Base-by-base conservation (phyloP, 2,797 vertebrate genomes). In the Silurus aristotelis region DNA sequence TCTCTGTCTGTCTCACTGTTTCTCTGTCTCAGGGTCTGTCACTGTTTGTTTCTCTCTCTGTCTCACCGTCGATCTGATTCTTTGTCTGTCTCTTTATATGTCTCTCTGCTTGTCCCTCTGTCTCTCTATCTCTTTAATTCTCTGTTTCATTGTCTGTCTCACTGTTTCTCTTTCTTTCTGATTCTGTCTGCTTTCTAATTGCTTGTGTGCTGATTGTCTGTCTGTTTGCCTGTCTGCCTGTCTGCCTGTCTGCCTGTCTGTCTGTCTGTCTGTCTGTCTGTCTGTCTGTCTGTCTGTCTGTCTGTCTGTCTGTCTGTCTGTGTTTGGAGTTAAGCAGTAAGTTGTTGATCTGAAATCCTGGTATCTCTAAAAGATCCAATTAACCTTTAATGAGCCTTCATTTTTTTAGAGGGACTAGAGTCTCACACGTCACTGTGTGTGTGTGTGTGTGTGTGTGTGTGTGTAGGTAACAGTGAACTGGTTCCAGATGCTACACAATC, bases 391-490 rank as follows among this genome's bases (percentile, higher is more conserved):
- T 22, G 10, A 48, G 5, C 43, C 9, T 3, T 12, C 5, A 10
- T 14, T 52, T 52, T 52, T 52, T 52, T 52, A 52, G 48, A 52
- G 6, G 48, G 48, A 52, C 6, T 52, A 52, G 48, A 52, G 43
- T 52, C 46, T 73, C 46, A 48, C 5, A n/a, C 22, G n/a, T 1
- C 15, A 17, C 10, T 68, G 17, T 70, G 20, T 25, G 19, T 72
- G 43, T 48, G 43, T 77, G 55, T 61, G 78, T 58, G 46, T 71
- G 58, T 84, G 38, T 27, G 52, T 84, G 43, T 71, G 22, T 27
- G 76, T 81, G 27, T 82, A 97, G 96, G 96, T 95, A 89, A 96
- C 96, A 6, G 96, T 97, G 86, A 97, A 96, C 92, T 92, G 96
- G 89, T 96, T 97, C 89, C 96, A 97, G 88, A 93, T 97, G 92